phyloP scores from a whole-genome alignment of 2,888 invertebrate genomes.

The Mycalesis mineus region DNA sequence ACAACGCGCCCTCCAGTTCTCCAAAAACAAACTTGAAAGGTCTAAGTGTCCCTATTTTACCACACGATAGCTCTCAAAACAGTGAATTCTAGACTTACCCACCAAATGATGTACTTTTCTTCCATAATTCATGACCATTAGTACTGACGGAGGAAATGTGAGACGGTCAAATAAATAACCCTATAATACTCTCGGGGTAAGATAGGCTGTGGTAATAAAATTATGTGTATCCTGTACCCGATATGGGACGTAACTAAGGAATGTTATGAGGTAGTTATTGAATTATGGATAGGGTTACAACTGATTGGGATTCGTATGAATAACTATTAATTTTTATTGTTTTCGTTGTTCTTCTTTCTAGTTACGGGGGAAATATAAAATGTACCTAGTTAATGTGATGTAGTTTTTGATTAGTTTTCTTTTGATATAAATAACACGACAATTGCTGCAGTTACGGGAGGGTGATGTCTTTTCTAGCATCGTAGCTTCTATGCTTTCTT shows the following conservation, averaged over 20 bases:
- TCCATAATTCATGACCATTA: slow-evolving; percentile 59
- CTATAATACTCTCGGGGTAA: slow-evolving; percentile 34
- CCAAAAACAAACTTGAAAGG: background rate
- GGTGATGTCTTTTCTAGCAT: too few relatives aligned
- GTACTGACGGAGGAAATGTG: slow-evolving; percentile 43
- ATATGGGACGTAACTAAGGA: slow-evolving; percentile 30
- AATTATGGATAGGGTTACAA: slow-evolving; percentile 12
- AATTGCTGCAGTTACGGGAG: too few relatives aligned
- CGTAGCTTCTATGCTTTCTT: too few relatives aligned
- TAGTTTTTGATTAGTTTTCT: too few relatives aligned
- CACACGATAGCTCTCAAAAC: background rate
- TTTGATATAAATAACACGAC: too few relatives aligned
- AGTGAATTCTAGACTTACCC: background rate
- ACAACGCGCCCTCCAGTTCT: too few relatives aligned
- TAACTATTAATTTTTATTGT: background rate
- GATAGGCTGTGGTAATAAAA: slow-evolving; percentile 37
- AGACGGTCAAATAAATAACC: slow-evolving; percentile 45
- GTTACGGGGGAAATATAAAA: background rate
- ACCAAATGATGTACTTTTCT: slow-evolving; percentile 30
- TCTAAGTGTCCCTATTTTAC: background rate
- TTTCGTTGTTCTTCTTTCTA: background rate
- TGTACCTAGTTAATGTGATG: too few relatives aligned
- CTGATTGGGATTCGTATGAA: background rate
- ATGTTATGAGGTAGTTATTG: slow-evolving; percentile 19
- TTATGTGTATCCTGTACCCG: slow-evolving; percentile 35